Base-by-base conservation (phyloP, 2,797 vertebrate genomes). In the Melanotaenia maccullochi region DNA sequence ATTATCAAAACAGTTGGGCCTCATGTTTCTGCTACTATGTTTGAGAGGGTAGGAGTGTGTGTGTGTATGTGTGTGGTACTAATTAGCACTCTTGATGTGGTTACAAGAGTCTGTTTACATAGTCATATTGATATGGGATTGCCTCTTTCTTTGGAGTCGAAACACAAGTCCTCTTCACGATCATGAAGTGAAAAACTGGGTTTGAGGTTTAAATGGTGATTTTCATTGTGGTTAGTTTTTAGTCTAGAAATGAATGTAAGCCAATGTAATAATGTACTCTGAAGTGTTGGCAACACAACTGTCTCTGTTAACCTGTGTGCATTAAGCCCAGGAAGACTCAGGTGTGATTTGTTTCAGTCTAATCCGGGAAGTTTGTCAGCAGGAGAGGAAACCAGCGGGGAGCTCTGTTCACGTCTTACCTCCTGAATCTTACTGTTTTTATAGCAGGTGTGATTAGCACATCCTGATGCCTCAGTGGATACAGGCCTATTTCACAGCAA, bases 291-390 rank as follows among this genome's bases (percentile, higher is more conserved):
- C 61, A 61, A 54, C 5, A 18, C 11, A 5, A 40, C 35, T 33
- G 24, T 68, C 22, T 71, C 30, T 69, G 60, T 70, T 24, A 52
- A 59, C 55, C 49, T 70, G 62, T 73, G 77, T 58, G 30, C 8
- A 61, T 73, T 22, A 44, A 18, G 59, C 54, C 51, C 47, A 69
- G 40, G 35, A 75, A 66, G 75, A 80, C 75, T 82, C 83, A 87
- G 78, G 84, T 81, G 89, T 65, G 38, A 30, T 75, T 85, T 33
- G 47, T 77, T 86, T 77, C 30, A 75, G 65, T 81, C 66, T 91
- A 89, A 91, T 92, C 90, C 83, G 54, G 90, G 87, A 90, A 84
- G 88, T 88, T 82, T 74, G 81, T 83, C 87, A 86, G 88, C 81
- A 83, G 85, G 87, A 82, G 79, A 84, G 81, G 71, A 88, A 85